phyloP scores from a whole-genome alignment of 2,113 vertebrate species.

The Podocnemis expansa region DNA sequence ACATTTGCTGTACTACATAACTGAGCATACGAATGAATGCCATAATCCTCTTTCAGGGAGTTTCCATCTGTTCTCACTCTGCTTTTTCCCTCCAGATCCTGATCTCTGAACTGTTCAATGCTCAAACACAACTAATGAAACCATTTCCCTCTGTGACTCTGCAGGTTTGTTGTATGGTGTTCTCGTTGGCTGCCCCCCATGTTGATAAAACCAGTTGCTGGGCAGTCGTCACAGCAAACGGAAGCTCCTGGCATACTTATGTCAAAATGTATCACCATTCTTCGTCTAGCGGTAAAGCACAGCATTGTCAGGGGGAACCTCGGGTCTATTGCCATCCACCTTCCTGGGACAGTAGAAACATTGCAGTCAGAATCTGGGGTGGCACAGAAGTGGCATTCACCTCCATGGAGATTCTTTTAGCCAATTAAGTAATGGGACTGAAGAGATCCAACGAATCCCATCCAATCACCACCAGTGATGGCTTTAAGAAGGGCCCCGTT shows the following conservation, averaged over 20 bases:
- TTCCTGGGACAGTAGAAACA: background rate
- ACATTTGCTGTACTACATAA: no score
- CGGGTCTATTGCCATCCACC: background rate
- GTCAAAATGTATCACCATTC: background rate
- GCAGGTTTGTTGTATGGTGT: background rate
- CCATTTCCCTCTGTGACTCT: background rate
- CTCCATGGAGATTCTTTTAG: background rate
- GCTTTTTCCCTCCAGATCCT: background rate
- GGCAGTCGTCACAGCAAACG: background rate
- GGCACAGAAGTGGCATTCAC: background rate
- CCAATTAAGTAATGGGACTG: background rate
- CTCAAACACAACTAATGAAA: background rate
- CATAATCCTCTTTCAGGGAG: no score
- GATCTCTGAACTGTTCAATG: background rate
- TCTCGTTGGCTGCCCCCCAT: background rate
- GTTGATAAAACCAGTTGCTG: no score
- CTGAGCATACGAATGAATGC: no score
- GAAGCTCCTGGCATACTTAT: background rate
- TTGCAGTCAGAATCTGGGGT: background rate
- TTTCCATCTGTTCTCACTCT: no score
- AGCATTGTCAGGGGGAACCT: background rate
- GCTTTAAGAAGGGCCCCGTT: background rate
- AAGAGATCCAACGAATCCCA: background rate
- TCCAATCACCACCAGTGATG: background rate
- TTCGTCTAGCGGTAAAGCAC: background rate